phyloP scores from a whole-genome alignment of 2,113 vertebrate species.

The Alaudala cheleensis region DNA sequence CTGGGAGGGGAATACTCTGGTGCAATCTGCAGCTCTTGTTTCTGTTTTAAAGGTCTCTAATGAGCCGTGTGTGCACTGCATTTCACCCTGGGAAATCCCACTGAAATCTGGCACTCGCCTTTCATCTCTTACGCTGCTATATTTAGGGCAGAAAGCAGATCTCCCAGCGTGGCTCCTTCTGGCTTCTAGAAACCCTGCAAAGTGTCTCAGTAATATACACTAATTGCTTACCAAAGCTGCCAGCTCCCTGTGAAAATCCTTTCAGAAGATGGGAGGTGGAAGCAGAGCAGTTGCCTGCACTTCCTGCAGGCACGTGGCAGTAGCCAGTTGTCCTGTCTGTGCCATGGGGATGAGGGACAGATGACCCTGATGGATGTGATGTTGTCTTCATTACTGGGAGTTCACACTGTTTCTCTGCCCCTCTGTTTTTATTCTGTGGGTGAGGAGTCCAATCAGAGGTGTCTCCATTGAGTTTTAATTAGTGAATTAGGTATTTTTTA shows the following conservation, averaged over 20 bases:
- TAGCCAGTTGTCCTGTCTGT: fast-evolving
- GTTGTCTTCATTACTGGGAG: not conserved
- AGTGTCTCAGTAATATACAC: conserved; percentile 45
- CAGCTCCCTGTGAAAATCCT: conserved; percentile 15
- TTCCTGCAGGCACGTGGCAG: not conserved
- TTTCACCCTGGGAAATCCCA: conserved; percentile 66
- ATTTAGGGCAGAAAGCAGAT: conserved; percentile 63
- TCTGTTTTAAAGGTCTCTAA: conserved; percentile 58
- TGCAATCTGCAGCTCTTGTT: conserved; percentile 19
- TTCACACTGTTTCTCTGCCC: not conserved
- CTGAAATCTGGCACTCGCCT: conserved; percentile 55
- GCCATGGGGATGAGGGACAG: not conserved
- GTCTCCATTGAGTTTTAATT: not conserved
- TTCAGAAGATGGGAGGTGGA: not conserved
- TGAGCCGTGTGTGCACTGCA: conserved; percentile 38
- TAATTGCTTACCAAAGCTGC: conserved; percentile 47
- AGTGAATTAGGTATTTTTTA: not conserved
- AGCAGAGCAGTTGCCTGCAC: not conserved
- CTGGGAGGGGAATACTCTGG: not conserved
- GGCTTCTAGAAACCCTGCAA: conserved; percentile 41
- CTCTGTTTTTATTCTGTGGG: not conserved
- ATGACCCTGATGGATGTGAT: not conserved
- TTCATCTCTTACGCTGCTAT: conserved; percentile 43
- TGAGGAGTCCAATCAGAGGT: not conserved
- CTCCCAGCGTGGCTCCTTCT: conserved; percentile 51